A percentile compares a stretch with the other conserved stretches of the same genome.
These are phyloP conservation scores for Lethocerus indicus DNA, from an alignment of 1,140 invertebrate species.

Conservation along the genomic window DNA sequence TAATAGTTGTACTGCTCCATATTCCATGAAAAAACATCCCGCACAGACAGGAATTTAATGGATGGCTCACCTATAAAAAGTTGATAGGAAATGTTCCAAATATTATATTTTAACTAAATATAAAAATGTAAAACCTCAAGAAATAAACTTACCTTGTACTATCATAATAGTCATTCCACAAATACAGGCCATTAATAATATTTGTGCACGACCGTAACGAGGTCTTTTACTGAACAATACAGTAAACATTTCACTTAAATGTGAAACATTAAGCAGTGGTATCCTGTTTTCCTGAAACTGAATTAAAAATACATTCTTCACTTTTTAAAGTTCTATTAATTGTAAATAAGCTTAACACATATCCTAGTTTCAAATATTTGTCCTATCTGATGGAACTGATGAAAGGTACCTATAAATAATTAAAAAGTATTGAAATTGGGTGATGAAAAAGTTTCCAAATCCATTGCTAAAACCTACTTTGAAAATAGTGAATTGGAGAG, in stretches of 20 bases:
- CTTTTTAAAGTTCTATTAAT: no score
- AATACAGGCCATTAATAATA: slow-evolving; percentile 2
- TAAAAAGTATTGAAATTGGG: no score
- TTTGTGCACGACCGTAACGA: neutral
- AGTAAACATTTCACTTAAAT: neutral
- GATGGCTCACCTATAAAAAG: slow-evolving; percentile 56
- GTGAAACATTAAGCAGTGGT: neutral
- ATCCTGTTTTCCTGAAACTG: neutral
- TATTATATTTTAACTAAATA: no score
- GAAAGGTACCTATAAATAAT: no score
- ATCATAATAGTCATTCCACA: neutral
- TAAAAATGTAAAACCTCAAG: no score
- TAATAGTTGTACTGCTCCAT: slow-evolving; percentile 54
- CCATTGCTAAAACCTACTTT: no score
- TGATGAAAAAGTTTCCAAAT: no score
- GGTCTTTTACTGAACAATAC: neutral
- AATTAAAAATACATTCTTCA: no score
- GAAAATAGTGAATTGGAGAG: no score
- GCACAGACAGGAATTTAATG: slow-evolving; percentile 56
- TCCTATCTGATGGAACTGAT: no score
- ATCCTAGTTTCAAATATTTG: no score
- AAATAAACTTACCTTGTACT: slow-evolving; percentile 34
- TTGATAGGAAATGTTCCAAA: slow-evolving; percentile 52
- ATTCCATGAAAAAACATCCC: slow-evolving; percentile 52
- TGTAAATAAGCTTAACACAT: no score